Base-by-base conservation (phyloP, 2,113 vertebrate species). In the Rhipidura dahli region DNA sequence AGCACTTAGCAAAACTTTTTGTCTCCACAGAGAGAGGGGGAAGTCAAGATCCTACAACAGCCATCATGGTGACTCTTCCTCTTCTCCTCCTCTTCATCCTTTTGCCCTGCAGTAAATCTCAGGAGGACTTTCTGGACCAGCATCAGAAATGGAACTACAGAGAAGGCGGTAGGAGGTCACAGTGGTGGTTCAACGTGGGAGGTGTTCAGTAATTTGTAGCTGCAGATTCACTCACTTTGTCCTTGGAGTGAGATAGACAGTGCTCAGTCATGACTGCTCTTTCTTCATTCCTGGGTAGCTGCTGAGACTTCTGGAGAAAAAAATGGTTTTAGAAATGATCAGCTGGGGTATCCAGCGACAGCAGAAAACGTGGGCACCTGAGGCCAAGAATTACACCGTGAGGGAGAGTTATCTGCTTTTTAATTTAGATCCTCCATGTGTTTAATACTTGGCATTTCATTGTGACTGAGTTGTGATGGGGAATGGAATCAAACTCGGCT, bases 61-160 rank as follows among this genome's bases (percentile, higher is more conserved):
- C 35, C 44, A 65, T 54, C 79, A 91, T 90, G 89, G 30, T 91
- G 54, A 68, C 66, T 63, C 39, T 93, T 84, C 79, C 53, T 71
- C 70, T 97, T 89, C 79, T 96, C 83, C 42, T 97, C 63, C 73
- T 96, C 76, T 94, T 95, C 57, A 4, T 92, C 51, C 68, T 96
- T 71, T 75, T 95, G 53, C 90, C 89, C 72, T 90, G 80, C 59
- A 84, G 87, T 81, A 82, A 84, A 87, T 85, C 89, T 30, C 92
- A 93, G 71, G 91, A 93, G 30, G 94, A 97, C 11, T 75, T 96
- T 45, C 72, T 86, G 64, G 86, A 96, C 71, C 83, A 91, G n/a
- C 42, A 88, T 79, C 93, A 96, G 76, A 93, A 94, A 64, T 98
- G 98, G 97, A 95, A 98, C 94, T 98, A 98, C 91, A 97, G 97